Base-by-base conservation (phyloP, 2,797 vertebrate species). In the Clarias platycephalus region DNA sequence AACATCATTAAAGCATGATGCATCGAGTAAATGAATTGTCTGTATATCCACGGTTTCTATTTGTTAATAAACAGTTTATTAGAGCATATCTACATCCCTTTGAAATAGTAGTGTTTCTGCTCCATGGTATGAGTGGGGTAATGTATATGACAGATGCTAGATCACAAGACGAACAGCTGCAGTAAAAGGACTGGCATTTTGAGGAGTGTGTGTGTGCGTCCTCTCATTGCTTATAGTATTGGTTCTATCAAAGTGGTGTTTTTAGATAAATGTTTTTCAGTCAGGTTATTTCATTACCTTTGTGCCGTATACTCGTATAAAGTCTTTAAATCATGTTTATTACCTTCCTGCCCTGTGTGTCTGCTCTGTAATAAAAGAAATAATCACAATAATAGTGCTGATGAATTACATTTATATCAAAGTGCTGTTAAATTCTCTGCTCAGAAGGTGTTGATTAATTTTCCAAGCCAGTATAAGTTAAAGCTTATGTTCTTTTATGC, bases 91-190 rank as follows among this genome's bases (percentile, higher is more conserved):
- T 60, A 40, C 34, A 63, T 60, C 18, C 55, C 2, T 4, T 28
- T 24, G 28, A 77, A n/a, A n/a, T 37, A 37, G 37, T 79, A 9
- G 24, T 53, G 26, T 64, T 66, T 64, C 58, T 64, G 13, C 28
- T 34, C 31, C 15, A 22, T 60, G 55, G 60, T 72, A 15, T 74
- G 70, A 83, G 16, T 63, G 55, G n/a, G 8, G 57, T 66, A 66
- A 67, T 57, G n/a, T 64, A 63, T 57, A 40, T 57, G 49, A 34
- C 66, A 71, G 63, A 7, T 78, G 28, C 49, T 83, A 83, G 75
- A 68, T 83, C 82, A 83, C 66, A 66, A 53, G 72, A 66, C 44
- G 44, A 77, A 58, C 49, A 67, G 34, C 72, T 83, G 44, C 60
- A 57, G 82, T 67, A 57, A 77, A 55, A 57, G 72, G 74, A 26